A percentile compares a stretch with the other conserved stretches of the same genome.
These are phyloP conservation scores for Microplitis manilae DNA, from an alignment of 2,888 invertebrate species.

Conservation along the genomic window DNA sequence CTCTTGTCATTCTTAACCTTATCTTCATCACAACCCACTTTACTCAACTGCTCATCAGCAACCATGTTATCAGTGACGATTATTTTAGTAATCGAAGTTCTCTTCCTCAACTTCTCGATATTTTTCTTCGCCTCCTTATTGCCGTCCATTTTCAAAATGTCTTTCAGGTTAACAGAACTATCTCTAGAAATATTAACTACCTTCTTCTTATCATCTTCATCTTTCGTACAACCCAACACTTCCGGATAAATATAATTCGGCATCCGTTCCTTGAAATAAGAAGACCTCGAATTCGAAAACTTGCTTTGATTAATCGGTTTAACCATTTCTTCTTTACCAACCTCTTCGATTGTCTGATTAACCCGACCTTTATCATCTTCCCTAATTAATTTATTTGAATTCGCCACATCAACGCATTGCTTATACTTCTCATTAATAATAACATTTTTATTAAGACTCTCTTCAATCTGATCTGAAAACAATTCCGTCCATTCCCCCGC, in stretches of 20 bases:
- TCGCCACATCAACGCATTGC: slow-evolving; percentile 65
- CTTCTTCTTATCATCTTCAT: slow-evolving; percentile 33
- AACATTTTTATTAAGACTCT: slow-evolving; percentile 50
- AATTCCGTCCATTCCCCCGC: slow-evolving; percentile 13
- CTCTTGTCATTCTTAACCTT: slow-evolving; percentile 54
- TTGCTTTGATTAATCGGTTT: slow-evolving; percentile 8
- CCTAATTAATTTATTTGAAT: slow-evolving; percentile 31
- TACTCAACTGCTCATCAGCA: slow-evolving; percentile 50
- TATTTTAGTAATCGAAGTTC: slow-evolving; percentile 66
- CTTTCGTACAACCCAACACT: slow-evolving; percentile 18
- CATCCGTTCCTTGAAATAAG: slow-evolving; percentile 46
- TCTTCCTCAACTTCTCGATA: slow-evolving; percentile 64
- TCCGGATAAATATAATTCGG: slow-evolving; percentile 54
- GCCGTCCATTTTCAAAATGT: slow-evolving; percentile 64
- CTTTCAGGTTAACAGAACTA: slow-evolving; percentile 63
- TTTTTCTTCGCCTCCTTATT: slow-evolving; percentile 61
- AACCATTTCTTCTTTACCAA: not conserved
- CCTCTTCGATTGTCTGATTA: too few relatives aligned
- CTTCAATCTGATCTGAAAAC: slow-evolving; percentile 17
- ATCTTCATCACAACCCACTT: slow-evolving; percentile 44
- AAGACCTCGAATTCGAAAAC: slow-evolving; percentile 3
- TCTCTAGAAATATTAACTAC: slow-evolving; percentile 50
- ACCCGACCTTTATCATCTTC: not conserved
- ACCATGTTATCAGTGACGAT: slow-evolving; percentile 62
- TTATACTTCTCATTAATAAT: slow-evolving; percentile 67